phyloP scores from a whole-genome alignment of 2,113 vertebrate species.

The Hippocampus zosterae region DNA sequence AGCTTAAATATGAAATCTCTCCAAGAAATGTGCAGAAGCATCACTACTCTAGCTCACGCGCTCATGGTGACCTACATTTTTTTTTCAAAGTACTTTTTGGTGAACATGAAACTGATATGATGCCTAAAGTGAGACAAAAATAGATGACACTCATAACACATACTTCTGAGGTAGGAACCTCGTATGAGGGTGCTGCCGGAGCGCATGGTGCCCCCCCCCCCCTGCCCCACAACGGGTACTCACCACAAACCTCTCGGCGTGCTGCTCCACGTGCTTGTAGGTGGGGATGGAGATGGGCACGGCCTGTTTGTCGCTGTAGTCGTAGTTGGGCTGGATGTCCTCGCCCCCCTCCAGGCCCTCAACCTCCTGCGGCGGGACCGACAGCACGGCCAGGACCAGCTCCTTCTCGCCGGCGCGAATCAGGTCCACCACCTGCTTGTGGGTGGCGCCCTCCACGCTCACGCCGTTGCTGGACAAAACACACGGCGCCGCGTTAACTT shows the following conservation, averaged over 20 bases:
- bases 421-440: slow-evolving; percentile 98
- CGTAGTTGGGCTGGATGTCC: slow-evolving; percentile 88
- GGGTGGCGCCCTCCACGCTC: slow-evolving; percentile 93
- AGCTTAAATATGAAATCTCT: no score
- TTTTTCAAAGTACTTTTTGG: no score
- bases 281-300: slow-evolving; percentile 97
- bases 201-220: no score
- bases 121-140: no score
- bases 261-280: slow-evolving; percentile 96
- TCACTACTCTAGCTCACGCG: no score
- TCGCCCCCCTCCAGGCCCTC: slow-evolving; percentile 89
- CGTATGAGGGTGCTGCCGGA: no score
- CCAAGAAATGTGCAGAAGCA: no score
- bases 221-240: slow-evolving; percentile 43
- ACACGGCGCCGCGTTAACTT: background rate
- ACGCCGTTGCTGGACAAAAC: slow-evolving; percentile 80
- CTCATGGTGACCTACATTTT: no score
- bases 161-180: no score
- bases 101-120: no score
- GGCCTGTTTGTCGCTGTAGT: slow-evolving; percentile 95
- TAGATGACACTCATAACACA: no score
- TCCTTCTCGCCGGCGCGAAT: slow-evolving; percentile 93
- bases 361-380: slow-evolving; percentile 87
- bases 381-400: slow-evolving; percentile 87
- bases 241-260: slow-evolving; percentile 95